Evolutionary conservation across 2,888 invertebrate genomes (phyloP), one percentile per base, ranked within the genome.

Genomic region (Conistra vaccinii): DNA sequence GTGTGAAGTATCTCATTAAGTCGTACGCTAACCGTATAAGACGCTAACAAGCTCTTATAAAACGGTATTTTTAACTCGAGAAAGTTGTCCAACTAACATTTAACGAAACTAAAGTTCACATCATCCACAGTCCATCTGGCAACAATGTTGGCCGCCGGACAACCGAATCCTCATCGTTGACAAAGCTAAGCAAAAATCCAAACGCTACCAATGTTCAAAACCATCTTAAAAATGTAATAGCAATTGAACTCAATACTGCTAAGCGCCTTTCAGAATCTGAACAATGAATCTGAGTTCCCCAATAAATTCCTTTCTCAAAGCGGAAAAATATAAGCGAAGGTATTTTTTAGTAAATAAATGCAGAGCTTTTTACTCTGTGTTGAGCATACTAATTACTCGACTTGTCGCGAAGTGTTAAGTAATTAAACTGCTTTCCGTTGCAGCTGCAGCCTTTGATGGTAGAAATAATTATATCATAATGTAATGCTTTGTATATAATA

Each of bases 321-420:
- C 29, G n/a, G 32, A 7, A 32, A 58, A 65, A 58, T 32, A 48
- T 29, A 32, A 42, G 23, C 12, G 26, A 67, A 68, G 17, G 39
- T 51, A 42, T 76, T 77, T 63, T 58, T 53, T 29, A 2, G 42
- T 51, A 53, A 60, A 68, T 69, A 58, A 75, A 48, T 32, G n/a
- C n/a, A 10, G 3, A 26, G 26, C 17, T 14, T 26, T 76, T 78
- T 17, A 42, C 23, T 48, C 17, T 20, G 42, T 53, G 51, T 29
- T 53, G 70, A 53, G 29, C 23, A 51, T n/a, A 53, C n/a, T 60
- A 51, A 73, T 74, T 29, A 39, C 9, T 1, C 23, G 58, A 32
- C 42, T 74, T n/a, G 17, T 23, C 20, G 20, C 26, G 7, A 53
- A 42, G 42, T 48, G 26, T 73, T 29, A 26, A 17, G 29, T 42